These are phyloP conservation scores for Frieseomelitta varia DNA, from an alignment of 1,140 invertebrate species.

Conservation along the genomic window DNA sequence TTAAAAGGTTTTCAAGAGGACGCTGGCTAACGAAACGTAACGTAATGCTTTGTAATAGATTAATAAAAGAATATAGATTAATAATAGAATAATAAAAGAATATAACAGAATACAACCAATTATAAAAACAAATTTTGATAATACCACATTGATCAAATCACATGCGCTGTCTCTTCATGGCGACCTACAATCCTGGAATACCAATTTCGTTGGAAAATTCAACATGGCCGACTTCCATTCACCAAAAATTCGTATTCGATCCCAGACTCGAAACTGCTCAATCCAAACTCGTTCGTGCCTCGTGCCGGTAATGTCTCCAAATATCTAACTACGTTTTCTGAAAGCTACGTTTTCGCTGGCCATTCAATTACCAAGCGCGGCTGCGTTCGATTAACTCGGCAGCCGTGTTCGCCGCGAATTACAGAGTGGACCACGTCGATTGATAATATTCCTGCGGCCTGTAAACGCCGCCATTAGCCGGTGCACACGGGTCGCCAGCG, in stretches of 20 bases:
- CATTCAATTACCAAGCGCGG: not conserved
- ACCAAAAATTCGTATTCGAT: not conserved
- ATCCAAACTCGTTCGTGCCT: not conserved
- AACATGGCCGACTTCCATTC: not conserved
- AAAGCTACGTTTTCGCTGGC: not conserved
- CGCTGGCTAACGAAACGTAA: too few species aligned
- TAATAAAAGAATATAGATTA: too few species aligned
- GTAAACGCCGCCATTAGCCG: conserved; percentile 14
- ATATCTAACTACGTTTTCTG: not conserved
- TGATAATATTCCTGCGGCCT: conserved; percentile 21
- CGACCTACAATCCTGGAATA: too few species aligned
- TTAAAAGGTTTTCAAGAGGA: too few species aligned
- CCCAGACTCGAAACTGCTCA: not conserved
- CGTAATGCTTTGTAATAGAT: too few species aligned
- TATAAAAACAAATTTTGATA: too few species aligned
- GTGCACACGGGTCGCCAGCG: not conserved
- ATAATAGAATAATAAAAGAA: too few species aligned
- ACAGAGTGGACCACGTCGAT: not conserved
- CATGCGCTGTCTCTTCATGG: too few species aligned
- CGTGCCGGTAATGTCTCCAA: not conserved
- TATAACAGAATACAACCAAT: too few species aligned
- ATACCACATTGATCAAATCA: too few species aligned
- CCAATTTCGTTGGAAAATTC: too few species aligned
- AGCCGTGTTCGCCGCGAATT: conserved; percentile 14
- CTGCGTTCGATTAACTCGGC: conserved; percentile 3